Evolutionary conservation across 2,888 invertebrate genomes (phyloP), one percentile per base, ranked within the genome.

Genomic region (Cheilosia urbana): DNA sequence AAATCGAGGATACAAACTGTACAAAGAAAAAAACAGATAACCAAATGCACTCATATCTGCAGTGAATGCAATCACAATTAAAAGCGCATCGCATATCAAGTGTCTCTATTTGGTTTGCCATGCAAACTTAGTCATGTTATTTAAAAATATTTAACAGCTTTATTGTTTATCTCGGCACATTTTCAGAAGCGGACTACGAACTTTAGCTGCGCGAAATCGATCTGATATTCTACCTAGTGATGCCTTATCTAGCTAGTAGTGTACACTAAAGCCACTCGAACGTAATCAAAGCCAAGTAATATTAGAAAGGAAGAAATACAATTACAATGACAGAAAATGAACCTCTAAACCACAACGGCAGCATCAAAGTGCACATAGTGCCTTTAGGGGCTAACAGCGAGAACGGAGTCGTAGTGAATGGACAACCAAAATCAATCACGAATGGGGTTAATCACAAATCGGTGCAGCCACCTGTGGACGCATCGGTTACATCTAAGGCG

Each of bases 321-420:
- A 58, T 47, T 17, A 65, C 81, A 66, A 91, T 91, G 91, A 88
- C 89, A 21, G 91, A 91, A 85, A 89, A 88, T 83, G 91, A 90
- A 68, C 91, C 89, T 17, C 88, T 91, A 21, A 89, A 91, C 37
- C 89, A 88, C 17, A 85, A 87, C n/a, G 87, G 71, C 45, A 87
- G 88, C 60, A 60, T 83, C 17, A 90, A 90, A 81, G 90, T 88
- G 4, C 89, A 88, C 53, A 91, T 91, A 83, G 81, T 90, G 81
- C 75, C 78, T 42, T 80, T 55, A 19, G 87, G 88, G 55, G 87
- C 87, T n/a, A 76, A 88, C 63, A 66, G 21, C 49, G 55, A 55
- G 73, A 81, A 73, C 15, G 73, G 69, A 13, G 27, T 9, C 15
- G 37, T 66, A 34, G 63, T 42, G 19, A 77, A 87, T 40, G 87